Base-by-base conservation (phyloP, 2,888 invertebrate genomes). In the Mimachlamys varia region DNA sequence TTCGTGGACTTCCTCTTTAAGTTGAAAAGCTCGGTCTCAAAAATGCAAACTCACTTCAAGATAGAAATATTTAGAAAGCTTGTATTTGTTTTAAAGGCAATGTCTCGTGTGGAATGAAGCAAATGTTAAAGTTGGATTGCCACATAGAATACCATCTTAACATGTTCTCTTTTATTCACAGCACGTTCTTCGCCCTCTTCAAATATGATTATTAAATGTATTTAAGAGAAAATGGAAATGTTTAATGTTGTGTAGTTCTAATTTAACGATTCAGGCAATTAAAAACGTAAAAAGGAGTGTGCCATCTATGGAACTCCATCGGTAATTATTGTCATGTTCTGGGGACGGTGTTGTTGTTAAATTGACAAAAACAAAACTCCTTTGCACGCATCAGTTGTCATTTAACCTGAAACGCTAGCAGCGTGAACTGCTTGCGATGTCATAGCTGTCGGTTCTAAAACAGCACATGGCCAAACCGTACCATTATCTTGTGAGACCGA, bases 311-410 rank as follows among this genome's bases (percentile, higher is more conserved):
- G 33, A 27, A 76, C 76, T 33, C 13, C 33, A 13, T 33, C 33
- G 13, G 76, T 27, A 33, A 76, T 76, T 13, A 76, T 33, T 10
- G 22, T 33, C 10, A 33, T 27, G 76, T 33, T 15, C 76, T 76
- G 27, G 33, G 1, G 76, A 76, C 27, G 7, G 27, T 22, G 76
- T 27, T 76, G 76, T 33, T 76, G 33, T 27, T 33, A 33, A 33
- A 62, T 62, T 62, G 33, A 27, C 76, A 76, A 76, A 33, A 76
- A 76, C 33, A 22, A 62, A 62, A 62, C 62, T 22, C 22, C 62
- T n/a, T n/a, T 62, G 62, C 62, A 76, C 76, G 33, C 76, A 76
- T 76, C 76, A 76, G 76, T 76, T 76, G 76, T 76, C 27, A 76
- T 33, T 76, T 27, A 76, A 76, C 62, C 62, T 22, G 62, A 62